These are phyloP conservation scores for Microtus oregoni DNA, from an alignment of 2,113 vertebrate species.

Conservation along the genomic window DNA sequence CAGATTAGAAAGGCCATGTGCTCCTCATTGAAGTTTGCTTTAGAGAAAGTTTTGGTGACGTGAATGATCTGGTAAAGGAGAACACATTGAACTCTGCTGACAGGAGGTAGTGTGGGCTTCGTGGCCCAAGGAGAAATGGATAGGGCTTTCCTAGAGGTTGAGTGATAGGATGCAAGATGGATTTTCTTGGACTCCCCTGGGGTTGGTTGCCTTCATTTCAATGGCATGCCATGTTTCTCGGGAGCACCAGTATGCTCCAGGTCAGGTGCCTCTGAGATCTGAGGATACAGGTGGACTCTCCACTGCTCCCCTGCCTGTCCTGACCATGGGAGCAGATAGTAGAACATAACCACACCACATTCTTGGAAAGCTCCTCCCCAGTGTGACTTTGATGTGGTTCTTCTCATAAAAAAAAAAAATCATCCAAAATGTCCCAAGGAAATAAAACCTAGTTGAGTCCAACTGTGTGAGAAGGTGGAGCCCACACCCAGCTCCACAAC, in stretches of 20 bases:
- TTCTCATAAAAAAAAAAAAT: conserved; percentile 48
- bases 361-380: conserved; percentile 58
- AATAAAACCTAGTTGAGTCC: conserved; percentile 53
- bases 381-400: conserved; percentile 53
- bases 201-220: background rate
- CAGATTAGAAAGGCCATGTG: conserved; percentile 82
- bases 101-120: conserved; percentile 49
- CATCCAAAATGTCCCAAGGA: conserved; percentile 48
- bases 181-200: background rate
- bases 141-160: conserved; percentile 67
- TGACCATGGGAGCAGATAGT: background rate
- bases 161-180: background rate
- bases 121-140: conserved; percentile 58
- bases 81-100: conserved; percentile 71
- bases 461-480: background rate
- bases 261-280: conserved; percentile 19
- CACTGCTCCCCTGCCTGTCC: background rate
- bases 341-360: background rate
- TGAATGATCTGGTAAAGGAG: conserved; percentile 79
- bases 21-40: conserved; percentile 79
- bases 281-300: conserved; percentile 28
- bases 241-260: background rate
- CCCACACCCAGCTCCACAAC: conserved; percentile 30
- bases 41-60: conserved; percentile 77
- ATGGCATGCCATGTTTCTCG: background rate